phyloP scores from a whole-genome alignment of 2,113 vertebrate genomes.

The Cynopterus brachyotis region DNA sequence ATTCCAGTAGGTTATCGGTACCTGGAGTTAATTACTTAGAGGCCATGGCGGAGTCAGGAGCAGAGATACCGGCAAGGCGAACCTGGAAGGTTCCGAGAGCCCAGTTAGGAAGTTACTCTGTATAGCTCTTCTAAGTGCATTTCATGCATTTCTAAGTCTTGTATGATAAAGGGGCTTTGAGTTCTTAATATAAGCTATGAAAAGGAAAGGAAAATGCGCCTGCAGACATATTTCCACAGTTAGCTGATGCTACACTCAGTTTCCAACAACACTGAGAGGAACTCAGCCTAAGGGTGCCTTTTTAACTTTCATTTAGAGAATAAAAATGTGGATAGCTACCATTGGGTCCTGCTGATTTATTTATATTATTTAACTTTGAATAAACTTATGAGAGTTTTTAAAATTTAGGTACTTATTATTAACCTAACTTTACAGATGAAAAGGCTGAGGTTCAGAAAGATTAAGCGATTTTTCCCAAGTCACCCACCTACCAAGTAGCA shows the following conservation, averaged over 20 bases:
- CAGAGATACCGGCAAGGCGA: not conserved
- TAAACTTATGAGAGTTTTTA: not conserved
- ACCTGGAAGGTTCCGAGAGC: not conserved
- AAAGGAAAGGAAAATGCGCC: not conserved
- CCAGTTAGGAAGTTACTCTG: not conserved
- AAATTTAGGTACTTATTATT: not conserved
- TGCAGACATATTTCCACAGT: not conserved
- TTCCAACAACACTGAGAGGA: not conserved
- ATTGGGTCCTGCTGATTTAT: not conserved
- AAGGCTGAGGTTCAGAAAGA: not conserved
- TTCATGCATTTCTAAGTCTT: not conserved
- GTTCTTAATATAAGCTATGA: not conserved
- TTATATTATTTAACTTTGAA: not conserved
- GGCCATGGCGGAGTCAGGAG: not conserved
- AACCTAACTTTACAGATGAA: not conserved
- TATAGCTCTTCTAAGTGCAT: too few species aligned
- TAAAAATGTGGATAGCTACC: not conserved
- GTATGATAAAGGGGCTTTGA: too few species aligned
- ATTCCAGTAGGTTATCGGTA: not conserved
- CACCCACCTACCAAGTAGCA: not conserved
- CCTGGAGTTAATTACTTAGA: not conserved
- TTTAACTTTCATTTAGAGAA: not conserved
- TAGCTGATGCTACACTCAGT: accelerated
- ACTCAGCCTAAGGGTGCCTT: not conserved
- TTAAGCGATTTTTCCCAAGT: not conserved